Conservation (phyloP, 1,140 invertebrate genomes). For the Atopsyche davidsoni region DNA sequence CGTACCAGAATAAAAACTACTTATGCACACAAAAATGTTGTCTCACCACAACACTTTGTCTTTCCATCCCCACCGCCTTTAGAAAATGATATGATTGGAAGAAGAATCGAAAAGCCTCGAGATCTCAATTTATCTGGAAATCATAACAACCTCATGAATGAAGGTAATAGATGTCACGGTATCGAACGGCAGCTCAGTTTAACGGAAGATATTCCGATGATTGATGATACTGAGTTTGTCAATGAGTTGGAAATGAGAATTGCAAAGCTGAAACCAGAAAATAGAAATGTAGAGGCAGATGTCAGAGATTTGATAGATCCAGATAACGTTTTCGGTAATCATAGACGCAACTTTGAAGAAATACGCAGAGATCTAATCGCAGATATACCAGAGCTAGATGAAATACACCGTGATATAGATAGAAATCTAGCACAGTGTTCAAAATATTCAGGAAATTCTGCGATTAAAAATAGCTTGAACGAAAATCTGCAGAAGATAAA, state of each 20-base stretch:
- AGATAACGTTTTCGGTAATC: conserved; percentile 16
- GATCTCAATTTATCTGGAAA: conserved; percentile 6
- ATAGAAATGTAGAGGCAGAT: conserved; percentile 31
- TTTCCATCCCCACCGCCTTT: conserved; percentile 42
- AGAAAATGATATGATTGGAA: too few species aligned
- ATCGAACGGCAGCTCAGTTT: conserved; percentile 47
- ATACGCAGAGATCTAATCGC: conserved; percentile 47
- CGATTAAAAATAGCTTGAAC: conserved; percentile 36
- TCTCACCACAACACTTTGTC: conserved; percentile 45
- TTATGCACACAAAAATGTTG: conserved; percentile 44
- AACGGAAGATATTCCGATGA: conserved; percentile 50
- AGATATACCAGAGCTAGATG: conserved; percentile 46
- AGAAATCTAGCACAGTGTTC: conserved; percentile 18
- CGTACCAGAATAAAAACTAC: conserved; percentile 59
- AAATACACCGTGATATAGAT: conserved; percentile 42
- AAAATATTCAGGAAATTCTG: not conserved
- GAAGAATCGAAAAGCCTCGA: too few species aligned
- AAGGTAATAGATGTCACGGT: conserved; percentile 34
- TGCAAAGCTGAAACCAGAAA: conserved; percentile 38
- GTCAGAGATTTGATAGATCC: conserved; percentile 20
- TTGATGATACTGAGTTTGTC: conserved; percentile 42
- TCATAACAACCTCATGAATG: not conserved
- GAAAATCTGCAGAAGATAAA: conserved; percentile 38
- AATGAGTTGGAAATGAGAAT: conserved; percentile 47
- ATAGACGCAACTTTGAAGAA: conserved; percentile 41